Percentiles rank a stretch among this genome's conserved stretches.
phyloP scores from a whole-genome alignment of 2,888 invertebrate genomes.

The Acanthococcus lagerstroemiae region DNA sequence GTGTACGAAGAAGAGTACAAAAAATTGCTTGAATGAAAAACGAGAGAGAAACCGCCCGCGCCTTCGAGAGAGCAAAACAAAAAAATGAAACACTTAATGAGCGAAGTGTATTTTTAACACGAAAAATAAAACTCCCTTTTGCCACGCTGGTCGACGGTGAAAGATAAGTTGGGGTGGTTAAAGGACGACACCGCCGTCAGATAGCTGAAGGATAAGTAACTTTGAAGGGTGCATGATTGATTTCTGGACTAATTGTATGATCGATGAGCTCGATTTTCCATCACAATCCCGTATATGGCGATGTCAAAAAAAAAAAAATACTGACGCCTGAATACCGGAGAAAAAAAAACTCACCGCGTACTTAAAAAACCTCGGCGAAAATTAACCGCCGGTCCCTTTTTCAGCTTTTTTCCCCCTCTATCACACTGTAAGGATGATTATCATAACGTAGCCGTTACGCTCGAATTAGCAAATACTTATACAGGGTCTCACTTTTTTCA shows the following conservation, averaged over 20 bases:
- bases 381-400: neutral
- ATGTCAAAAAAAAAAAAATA: conserved; percentile 11
- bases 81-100: neutral
- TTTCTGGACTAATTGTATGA: conserved; percentile 29
- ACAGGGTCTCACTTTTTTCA: too few species aligned
- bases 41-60: neutral
- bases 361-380: neutral
- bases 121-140: neutral
- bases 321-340: neutral
- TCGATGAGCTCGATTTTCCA: conserved; percentile 22
- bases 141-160: neutral
- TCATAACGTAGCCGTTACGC: neutral
- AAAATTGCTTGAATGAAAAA: too few species aligned
- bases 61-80: neutral
- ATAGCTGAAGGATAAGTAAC: conserved; percentile 22
- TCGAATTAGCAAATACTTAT: too few species aligned
- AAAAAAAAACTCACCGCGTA: conserved; percentile 3
- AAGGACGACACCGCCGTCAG: conserved; percentile 22
- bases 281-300: conserved; percentile 1
- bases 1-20: too few species aligned
- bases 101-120: neutral
- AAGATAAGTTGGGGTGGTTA: conserved; percentile 28
- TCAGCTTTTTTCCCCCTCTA: too few species aligned
- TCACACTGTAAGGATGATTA: neutral
- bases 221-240: conserved; percentile 31